Evolutionary conservation across 2,888 invertebrate species (phyloP), one percentile per base, ranked within the genome.

Genomic region (Anthophora plumipes): DNA sequence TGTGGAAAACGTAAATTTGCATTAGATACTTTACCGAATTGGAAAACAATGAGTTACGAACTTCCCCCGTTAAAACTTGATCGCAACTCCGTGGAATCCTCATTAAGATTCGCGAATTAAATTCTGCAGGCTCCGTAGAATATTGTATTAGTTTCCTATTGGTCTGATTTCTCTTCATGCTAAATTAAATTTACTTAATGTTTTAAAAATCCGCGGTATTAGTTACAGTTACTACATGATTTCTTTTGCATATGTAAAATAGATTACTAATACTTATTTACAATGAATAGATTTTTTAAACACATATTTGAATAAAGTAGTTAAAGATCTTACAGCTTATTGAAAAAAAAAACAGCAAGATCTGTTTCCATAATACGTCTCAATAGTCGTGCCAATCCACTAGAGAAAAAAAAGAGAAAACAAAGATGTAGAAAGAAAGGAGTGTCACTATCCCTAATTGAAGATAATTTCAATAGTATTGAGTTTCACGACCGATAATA

Each of bases 41-140:
- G 85, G 74, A 85, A 89, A 88, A 86, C 88, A 87, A 89, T 85
- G 79, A 85, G 85, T 75, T 82, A 71, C 60, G 83, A 83, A 80
- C 60, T 80, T 83, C 68, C 83, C 84, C 84, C 80, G 80, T 82
- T 70, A 64, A n/a, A 80, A 75, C 54, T 76, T 77, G 11, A 25
- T 55, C 61, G 67, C 54, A 54, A 69, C 69, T 77, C 46, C 17
- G 25, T 43, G 57, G 75, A 69, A 69, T 71, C 64, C 61, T 70
- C 41, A 69, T 81, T 74, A 74, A 83, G 59, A 78, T 84, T 82
- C 77, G 41, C 39, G 60, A 67, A 70, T 50, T 69, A 80, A 77
- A 80, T 68, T 70, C 31, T 17, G 54, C 31, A 52, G 43, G 46
- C 25, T 69, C 25, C 48, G 11, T 68, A 20, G 31, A 48, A 64